Evolutionary conservation across 2,888 invertebrate species (phyloP).

Genomic region (Lycophotia porphyrea): DNA sequence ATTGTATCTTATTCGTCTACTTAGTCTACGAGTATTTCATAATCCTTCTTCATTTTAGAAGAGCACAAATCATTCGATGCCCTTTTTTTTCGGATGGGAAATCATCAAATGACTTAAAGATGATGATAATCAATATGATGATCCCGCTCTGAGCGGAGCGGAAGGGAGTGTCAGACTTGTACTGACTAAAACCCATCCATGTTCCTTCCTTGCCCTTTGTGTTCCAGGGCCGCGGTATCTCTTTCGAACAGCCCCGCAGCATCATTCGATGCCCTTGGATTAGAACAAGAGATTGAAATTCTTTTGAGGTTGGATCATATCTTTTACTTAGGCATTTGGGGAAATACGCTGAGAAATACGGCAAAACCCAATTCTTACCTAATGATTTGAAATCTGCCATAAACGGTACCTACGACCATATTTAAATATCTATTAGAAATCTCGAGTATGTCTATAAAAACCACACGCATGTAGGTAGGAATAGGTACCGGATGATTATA

Average conservation of each 20-base stretch:
- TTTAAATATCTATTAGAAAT: conserved; percentile 7
- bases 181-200: no score
- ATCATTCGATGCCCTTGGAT: no score
- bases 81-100: no score
- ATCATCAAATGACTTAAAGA: no score
- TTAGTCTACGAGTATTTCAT: background rate
- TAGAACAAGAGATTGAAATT: background rate
- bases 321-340: background rate
- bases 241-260: no score
- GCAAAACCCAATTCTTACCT: background rate
- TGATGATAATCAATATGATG: no score
- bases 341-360: background rate
- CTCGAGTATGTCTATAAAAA: background rate
- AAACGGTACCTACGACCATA: background rate
- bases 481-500: background rate
- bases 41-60: background rate
- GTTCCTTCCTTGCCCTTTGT: no score
- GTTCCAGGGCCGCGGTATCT: no score
- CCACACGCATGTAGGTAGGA: background rate
- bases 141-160: no score
- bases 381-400: background rate
- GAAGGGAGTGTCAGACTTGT: no score
- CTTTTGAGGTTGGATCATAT: background rate
- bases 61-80: background rate
- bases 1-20: background rate